Base-by-base conservation (phyloP, 2,113 vertebrate species). In the Orientallactaga bullata region DNA sequence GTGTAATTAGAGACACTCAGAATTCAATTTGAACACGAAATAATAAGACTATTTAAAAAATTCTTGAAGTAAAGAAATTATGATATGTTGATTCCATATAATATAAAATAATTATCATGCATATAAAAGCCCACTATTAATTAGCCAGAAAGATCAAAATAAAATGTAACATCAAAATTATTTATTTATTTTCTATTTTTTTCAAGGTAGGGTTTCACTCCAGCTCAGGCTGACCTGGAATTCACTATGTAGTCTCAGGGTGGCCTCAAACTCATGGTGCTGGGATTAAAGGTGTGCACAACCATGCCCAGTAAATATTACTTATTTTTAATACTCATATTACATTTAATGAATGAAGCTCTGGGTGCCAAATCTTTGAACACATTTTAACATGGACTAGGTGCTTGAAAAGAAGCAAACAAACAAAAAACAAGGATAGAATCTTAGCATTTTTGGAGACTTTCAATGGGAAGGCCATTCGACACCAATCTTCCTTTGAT, bases 111-210 rank as follows among this genome's bases (percentile, higher is more conserved):
- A 20, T 78, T 76, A 69, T 61, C 21, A 23, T 37, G 23, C 35
- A 61, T 1, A 83, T 10, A 76, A 12, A 20, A 20, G 51, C 78
- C 9, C 15, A 66, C 42, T 74, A 78, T 77, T 95, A 71, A 66
- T 76, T 76, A 63, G 55, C 6, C 26, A n/a, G 11, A 63, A 92
- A 51, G 3, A 30, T 55, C 20, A 69, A 82, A 88, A 68, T 81
- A 28, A 83, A 96, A 89, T 80, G 3, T 51, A 30, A 55, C 79
- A 35, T 83, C 10, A 80, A 65, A 80, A 69, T 55, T 60, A 35
- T 8, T 76, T 39, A 88, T 63, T 87, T 94, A 47, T 47, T 89
- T 26, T 51, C 7, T 51, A 74, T 92, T n/a, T n/a, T n/a, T n/a
- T n/a, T n/a, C n/a, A n/a, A n/a, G n/a, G n/a, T n/a, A n/a, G n/a